Base-by-base conservation (phyloP, 2,888 invertebrate species). In the Strigamia maritima region DNA sequence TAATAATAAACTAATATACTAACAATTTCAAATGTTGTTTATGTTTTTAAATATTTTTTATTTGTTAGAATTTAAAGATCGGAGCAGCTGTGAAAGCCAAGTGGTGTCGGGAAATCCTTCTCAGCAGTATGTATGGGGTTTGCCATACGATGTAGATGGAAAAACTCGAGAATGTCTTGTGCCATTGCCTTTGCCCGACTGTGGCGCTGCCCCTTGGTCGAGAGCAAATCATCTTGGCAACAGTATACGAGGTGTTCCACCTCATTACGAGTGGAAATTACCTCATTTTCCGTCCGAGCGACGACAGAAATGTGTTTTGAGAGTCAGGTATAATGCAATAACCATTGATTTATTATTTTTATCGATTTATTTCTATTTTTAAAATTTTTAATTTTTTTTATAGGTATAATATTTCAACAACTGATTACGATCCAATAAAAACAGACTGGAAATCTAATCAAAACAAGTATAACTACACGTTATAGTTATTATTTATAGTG, bases 221-320 rank as follows among this genome's bases (percentile, higher is more conserved):
- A 83, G 86, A 85, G 84, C 85, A n/a, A 86, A 86, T 80, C 86
- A 86, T 80, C 83, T 86, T 54, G 86, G 86, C 38, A 85, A 85
- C 81, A 84, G 84, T 14, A 80, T 82, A 4, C 83, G 83, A 76
- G 85, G 83, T 26, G 78, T 81, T 65, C 80, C 84, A 1, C 81
- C 82, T 14, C 84, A 82, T 31, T 86, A 84, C 80, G 82, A 81
- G 14, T 86, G 86, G 86, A 83, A 80, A n/a, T 79, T 86, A 24
- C 86, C 86, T 44, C 82, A 84, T 81, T 86, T 86, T 80, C 86
- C 86, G 44, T 86, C 86, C 4, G 83, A 81, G 10, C 82, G 83
- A 40, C 82, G 82, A 28, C 83, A 85, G 79, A 81, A 84, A 79
- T 86, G 86, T 83, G 84, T 85, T 0, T 82, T 84, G 22, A 83